Evolutionary conservation across 2,888 invertebrate species (phyloP).

Genomic region (Drosophila borealis): DNA sequence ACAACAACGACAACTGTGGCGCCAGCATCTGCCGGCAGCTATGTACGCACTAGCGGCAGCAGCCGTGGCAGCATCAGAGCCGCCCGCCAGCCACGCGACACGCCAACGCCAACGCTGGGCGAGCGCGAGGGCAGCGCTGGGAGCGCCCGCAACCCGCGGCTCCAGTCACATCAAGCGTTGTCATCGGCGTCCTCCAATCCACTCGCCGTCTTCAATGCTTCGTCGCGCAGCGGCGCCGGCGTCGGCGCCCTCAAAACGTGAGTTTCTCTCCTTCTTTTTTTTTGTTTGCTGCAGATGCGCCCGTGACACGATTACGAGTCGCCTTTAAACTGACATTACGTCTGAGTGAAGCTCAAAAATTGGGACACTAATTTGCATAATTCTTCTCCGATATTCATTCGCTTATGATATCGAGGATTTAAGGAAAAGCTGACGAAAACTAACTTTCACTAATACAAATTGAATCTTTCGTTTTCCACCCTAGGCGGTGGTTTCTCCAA

Average conservation of each 20-base stretch:
- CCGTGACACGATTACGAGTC: conserved; percentile 9
- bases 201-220: background rate
- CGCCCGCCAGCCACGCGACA: conserved; percentile 71
- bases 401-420: too few relatives aligned
- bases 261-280: conserved; percentile 60
- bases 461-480: too few relatives aligned
- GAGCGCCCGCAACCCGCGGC: conserved; percentile 40
- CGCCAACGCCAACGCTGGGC: conserved; percentile 36
- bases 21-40: conserved; percentile 11
- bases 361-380: background rate
- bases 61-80: conserved; percentile 53
- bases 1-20: conserved; percentile 19
- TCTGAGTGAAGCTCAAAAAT: background rate
- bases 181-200: conserved; percentile 27
- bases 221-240: conserved; percentile 16
- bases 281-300: conserved; percentile 4
- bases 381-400: too few relatives aligned
- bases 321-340: background rate
- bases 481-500: too few relatives aligned
- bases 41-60: conserved; percentile 17
- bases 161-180: conserved; percentile 41
- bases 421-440: too few relatives aligned
- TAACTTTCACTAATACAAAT: too few relatives aligned
- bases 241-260: conserved; percentile 80
- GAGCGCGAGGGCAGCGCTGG: conserved; percentile 3